Conservation (phyloP, 2,888 invertebrate genomes). For the Athalia rosae region DNA sequence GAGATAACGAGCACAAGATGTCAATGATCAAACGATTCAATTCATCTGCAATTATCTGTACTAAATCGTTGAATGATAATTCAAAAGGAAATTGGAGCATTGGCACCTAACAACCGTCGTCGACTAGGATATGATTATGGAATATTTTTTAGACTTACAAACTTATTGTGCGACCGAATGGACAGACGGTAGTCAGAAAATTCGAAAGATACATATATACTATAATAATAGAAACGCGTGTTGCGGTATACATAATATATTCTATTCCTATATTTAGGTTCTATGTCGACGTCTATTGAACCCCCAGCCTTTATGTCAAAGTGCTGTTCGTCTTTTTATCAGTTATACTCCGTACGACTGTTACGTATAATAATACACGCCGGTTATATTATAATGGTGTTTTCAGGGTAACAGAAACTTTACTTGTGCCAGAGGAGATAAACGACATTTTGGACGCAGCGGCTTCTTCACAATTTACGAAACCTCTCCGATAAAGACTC, state of each 20-base stretch:
- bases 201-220: too few species aligned
- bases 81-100: neutral
- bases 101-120: neutral
- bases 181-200: too few species aligned
- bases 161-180: too few species aligned
- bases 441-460: constrained; percentile 46
- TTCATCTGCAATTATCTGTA: neutral
- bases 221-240: too few species aligned
- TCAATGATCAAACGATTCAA: neutral
- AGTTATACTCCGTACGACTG: too few species aligned
- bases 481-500: neutral
- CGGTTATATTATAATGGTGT: neutral
- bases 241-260: too few species aligned
- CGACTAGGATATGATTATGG: too few species aligned
- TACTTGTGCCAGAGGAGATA: neutral
- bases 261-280: too few species aligned
- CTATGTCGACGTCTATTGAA: too few species aligned
- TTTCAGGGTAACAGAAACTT: neutral
- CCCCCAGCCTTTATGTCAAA: neutral
- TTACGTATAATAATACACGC: too few species aligned
- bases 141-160: neutral
- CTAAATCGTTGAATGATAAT: neutral
- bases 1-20: neutral
- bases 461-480: constrained; percentile 57
- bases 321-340: neutral